Evolutionary conservation across 1,140 invertebrate genomes (phyloP), one percentile per base, ranked within the genome.

Genomic region (Drosophila elegans): DNA sequence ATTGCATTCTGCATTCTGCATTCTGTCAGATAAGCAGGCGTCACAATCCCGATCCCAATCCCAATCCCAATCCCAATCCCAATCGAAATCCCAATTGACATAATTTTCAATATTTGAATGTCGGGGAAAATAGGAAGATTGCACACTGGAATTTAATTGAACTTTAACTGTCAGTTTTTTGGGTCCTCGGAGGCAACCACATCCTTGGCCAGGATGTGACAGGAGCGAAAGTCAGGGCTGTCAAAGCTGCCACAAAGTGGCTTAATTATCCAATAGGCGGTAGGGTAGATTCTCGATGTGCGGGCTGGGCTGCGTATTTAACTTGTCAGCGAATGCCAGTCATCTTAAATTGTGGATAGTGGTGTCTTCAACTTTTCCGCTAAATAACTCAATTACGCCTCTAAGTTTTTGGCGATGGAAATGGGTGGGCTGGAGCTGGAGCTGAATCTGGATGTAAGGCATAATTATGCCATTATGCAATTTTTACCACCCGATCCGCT

Each of bases 241-340:
- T 89, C 84, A 89, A 89, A 89, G 69, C 84, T 89, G 85, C 78
- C 80, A 79, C 80, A 83, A 89, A 89, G 78, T 89, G 84, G 84
- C 85, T 89, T 89, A 89, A 89, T 89, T 89, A 89, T 89, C 84
- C 69, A 89, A 90, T 89, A 89, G 80, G 84, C 77, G 85, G 63
- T 78, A 72, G 79, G 85, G 63, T 78, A 72, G 79, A 71, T 80
- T 59, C 38, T 21, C 54, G 45, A 39, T 42, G 36, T 1, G 3
- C 36, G 36, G 36, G 36, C 36, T 38, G 36, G 36, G 36, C 36
- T 38, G 36, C 63, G 81, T 52, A 85, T 80, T 85, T 78, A 80
- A 69, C 77, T 78, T 85, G 83, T 88, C 83, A 86, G 61, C 78
- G 83, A 44, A n/a, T 80, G 76, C 74, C 80, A 84, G 48, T 84